Base-by-base conservation (phyloP, 2,888 invertebrate species). In the Mythimna impura region DNA sequence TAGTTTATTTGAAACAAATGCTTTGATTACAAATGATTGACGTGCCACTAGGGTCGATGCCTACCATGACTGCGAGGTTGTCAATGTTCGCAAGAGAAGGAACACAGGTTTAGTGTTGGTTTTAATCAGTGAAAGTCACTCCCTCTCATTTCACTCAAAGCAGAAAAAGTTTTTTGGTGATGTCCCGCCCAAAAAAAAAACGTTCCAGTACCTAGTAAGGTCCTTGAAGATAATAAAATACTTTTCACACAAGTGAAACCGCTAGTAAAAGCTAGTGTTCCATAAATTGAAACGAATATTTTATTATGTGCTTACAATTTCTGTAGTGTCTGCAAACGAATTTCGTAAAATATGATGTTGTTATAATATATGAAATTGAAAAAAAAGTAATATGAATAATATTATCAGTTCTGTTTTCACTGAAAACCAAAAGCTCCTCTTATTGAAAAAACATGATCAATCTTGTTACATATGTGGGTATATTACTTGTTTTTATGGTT, bases 241-340 rank as follows among this genome's bases (percentile, higher is more conserved):
- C 14, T 30, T 30, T 20, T 57, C 30, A 20, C 9, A 3, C 57
- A 8, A 17, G 17, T 8, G 20, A 57, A 30, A 17, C 30, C 30
- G 30, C 30, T 3, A 30, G 3, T 30, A 17, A 57, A 57, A 30
- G 55, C 8, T 30, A 30, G 57, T 57, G 3, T 57, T 20, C 30
- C 17, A 74, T 63, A 54, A n/a, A 58, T 58, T 70, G 43, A 58
- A 58, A 62, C 57, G n/a, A 76, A 76, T 77, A 54, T 66, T 76
- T 74, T 76, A 76, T 74, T 54, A 25, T 43, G n/a, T 52, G 34
- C 20, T 22, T 76, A 36, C 43, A 25, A 67, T 60, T n/a, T 54
- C 40, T 20, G 52, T 58, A 52, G 6, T n/a, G 17, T n/a, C 14
- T 14, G 57, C 30, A 50, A n/a, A n/a, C n/a, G 22, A 10, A 36